Conservation (phyloP, 1,140 invertebrate genomes). For the Tetragonula clypearis region DNA sequence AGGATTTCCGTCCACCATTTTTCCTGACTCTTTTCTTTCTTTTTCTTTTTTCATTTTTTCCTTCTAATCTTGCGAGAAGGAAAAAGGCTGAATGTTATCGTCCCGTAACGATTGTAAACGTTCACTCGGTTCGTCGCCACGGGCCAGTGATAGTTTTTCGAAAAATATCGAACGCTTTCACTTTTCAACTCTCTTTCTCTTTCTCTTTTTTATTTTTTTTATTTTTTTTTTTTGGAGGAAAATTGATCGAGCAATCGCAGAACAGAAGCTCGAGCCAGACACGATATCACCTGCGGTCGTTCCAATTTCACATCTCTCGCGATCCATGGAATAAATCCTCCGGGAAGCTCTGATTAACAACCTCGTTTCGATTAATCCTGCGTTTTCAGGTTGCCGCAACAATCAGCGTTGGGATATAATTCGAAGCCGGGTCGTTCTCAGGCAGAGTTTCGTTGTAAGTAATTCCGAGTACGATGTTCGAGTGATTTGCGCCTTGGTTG, state of each 20-base stretch:
- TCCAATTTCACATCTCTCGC: too few species aligned
- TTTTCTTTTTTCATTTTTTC: neutral
- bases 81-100: slow-evolving; percentile 4
- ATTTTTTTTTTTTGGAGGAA: neutral
- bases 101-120: neutral
- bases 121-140: neutral
- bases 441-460: slow-evolving; percentile 2
- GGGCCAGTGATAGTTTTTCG: neutral
- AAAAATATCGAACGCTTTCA: neutral
- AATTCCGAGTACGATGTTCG: slow-evolving; percentile 1
- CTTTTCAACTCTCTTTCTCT: neutral
- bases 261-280: too few species aligned
- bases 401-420: neutral
- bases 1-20: neutral
- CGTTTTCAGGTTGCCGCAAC: neutral
- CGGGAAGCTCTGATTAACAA: too few species aligned
- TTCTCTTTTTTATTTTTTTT: neutral
- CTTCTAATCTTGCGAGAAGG: neutral
- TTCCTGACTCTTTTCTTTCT: too few species aligned
- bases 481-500: neutral
- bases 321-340: too few species aligned
- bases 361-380: neutral
- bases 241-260: too few species aligned
- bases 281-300: too few species aligned
- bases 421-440: neutral